A percentile compares a stretch with the other conserved stretches of the same genome.
These are phyloP conservation scores for Daphoenositta chrysoptera DNA, from an alignment of 2,113 vertebrate genomes.

Conservation along the genomic window DNA sequence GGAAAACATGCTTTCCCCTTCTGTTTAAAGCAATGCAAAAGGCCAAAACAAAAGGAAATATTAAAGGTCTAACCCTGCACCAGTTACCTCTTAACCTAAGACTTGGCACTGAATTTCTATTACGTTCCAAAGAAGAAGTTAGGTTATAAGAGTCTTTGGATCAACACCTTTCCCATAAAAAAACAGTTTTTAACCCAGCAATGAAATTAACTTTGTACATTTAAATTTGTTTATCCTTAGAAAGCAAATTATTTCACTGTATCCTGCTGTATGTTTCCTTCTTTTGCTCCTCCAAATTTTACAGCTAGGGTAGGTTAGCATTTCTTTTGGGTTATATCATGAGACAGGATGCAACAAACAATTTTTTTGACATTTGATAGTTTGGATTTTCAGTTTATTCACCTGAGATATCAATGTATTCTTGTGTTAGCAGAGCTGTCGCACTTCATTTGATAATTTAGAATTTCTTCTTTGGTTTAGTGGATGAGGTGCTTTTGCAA, in stretches of 20 bases:
- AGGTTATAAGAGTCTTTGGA: not conserved
- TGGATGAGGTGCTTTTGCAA: not conserved
- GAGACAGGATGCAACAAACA: not conserved
- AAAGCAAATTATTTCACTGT: not conserved
- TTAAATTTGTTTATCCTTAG: not conserved
- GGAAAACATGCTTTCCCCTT: not conserved
- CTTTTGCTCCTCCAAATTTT: not conserved
- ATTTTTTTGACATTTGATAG: not conserved
- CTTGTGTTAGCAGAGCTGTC: constrained; percentile 27
- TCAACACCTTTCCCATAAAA: not conserved
- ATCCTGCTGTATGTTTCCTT: not conserved
- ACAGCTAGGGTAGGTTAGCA: not conserved
- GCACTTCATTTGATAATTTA: constrained; percentile 35
- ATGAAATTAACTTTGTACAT: not conserved
- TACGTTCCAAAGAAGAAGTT: not conserved
- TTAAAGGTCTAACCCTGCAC: not conserved
- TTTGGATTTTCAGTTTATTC: constrained; percentile 26
- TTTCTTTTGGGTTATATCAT: not conserved
- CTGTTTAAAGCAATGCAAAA: not conserved
- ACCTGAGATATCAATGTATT: constrained; percentile 21
- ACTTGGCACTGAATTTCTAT: not conserved
- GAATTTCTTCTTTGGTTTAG: constrained; percentile 19
- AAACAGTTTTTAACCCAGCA: not conserved
- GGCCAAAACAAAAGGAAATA: not conserved
- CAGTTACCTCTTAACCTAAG: not conserved